Percentiles rank a stretch among this genome's conserved stretches.
These are phyloP conservation scores for Aptenodytes patagonicus DNA, from an alignment of 2,113 vertebrate species.

Conservation along the genomic window DNA sequence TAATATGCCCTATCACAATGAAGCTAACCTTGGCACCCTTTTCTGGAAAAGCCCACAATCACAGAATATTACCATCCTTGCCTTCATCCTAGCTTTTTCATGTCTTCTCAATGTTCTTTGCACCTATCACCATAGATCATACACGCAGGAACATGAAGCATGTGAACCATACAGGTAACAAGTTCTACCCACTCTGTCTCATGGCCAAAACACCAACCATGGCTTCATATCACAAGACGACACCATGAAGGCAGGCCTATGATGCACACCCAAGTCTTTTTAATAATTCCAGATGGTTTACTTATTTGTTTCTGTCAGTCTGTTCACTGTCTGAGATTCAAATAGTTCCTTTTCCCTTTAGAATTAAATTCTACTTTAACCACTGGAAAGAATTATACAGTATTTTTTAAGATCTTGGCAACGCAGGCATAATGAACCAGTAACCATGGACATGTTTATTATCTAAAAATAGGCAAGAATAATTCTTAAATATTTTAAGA, in stretches of 20 bases:
- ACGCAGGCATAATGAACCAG: neutral
- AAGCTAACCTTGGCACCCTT: neutral
- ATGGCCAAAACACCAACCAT: neutral
- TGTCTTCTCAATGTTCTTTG: neutral
- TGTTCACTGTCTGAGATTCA: neutral
- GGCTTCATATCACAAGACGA: neutral
- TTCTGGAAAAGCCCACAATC: neutral
- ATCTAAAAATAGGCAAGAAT: neutral
- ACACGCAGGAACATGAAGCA: neutral
- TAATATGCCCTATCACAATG: neutral
- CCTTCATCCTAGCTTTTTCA: neutral
- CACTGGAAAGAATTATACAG: neutral
- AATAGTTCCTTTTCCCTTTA: neutral
- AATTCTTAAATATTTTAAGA: neutral
- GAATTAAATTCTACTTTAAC: neutral
- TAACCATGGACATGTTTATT: neutral
- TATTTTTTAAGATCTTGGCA: neutral
- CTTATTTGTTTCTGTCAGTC: neutral
- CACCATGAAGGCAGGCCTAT: neutral
- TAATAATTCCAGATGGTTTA: neutral
- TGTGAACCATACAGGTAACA: neutral
- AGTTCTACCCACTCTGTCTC: neutral
- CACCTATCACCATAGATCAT: too few species aligned
- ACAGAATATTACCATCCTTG: neutral
- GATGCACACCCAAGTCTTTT: neutral